Conservation (phyloP, 92 coral and sea anemone species). For the Porites divaricata region DNA sequence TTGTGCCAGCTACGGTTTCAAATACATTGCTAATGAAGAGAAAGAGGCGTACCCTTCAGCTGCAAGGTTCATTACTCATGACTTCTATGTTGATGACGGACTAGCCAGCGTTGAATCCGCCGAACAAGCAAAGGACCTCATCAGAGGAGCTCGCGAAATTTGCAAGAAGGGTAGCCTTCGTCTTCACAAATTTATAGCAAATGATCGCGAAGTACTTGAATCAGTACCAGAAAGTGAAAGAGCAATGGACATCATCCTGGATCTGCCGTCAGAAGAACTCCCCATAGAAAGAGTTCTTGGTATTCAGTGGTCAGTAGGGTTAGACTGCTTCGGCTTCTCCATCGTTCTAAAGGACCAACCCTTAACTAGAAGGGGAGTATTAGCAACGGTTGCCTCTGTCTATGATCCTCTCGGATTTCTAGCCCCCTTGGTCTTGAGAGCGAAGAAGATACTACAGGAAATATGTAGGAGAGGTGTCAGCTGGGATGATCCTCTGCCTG, state of each 20-base stretch:
- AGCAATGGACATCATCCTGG: neutral
- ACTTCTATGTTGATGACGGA: neutral
- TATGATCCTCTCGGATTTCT: too few species aligned
- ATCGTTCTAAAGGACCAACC: too few species aligned
- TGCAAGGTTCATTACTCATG: neutral
- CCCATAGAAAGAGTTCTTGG: too few species aligned
- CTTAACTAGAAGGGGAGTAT: too few species aligned
- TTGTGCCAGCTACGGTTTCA: constrained; percentile 4
- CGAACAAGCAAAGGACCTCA: neutral
- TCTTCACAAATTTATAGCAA: neutral
- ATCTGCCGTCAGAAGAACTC: too few species aligned
- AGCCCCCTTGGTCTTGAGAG: too few species aligned
- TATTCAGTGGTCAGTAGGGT: too few species aligned
- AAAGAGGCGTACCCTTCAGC: neutral
- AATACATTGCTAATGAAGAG: neutral
- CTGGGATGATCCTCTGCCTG: too few species aligned
- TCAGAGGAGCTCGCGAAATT: neutral
- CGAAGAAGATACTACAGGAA: too few species aligned
- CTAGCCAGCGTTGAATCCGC: neutral
- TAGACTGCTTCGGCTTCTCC: too few species aligned
- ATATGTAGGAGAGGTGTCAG: too few species aligned
- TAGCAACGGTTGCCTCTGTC: too few species aligned
- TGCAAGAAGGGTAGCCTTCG: neutral
- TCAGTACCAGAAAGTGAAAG: neutral
- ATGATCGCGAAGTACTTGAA: neutral